A percentile compares a stretch with the other conserved stretches of the same genome.
These are phyloP conservation scores for Pogonophryne albipinna DNA, from an alignment of 2,797 vertebrate genomes.

Conservation along the genomic window DNA sequence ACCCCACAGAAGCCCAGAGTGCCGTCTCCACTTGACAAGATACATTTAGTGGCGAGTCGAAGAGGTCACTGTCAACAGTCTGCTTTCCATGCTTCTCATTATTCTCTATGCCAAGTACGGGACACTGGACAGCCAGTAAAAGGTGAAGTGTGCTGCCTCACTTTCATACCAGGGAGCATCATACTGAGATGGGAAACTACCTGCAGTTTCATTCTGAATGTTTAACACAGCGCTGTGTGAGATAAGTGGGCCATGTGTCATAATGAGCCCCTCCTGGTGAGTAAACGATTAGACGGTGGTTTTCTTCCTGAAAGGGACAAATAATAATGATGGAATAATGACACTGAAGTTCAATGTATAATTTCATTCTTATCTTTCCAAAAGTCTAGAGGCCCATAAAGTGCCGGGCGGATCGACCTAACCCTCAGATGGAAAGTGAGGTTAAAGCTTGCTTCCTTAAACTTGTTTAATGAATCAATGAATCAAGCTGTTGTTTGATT, in stretches of 20 bases:
- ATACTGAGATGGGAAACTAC: conserved; percentile 25
- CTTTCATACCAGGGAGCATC: conserved; percentile 40
- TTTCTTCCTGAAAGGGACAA: conserved; percentile 61
- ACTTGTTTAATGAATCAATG: conserved; percentile 31
- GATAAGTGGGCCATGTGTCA: conserved; percentile 73
- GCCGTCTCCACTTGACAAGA: conserved; percentile 51
- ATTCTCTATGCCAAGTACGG: conserved; percentile 71
- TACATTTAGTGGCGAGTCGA: conserved; percentile 69
- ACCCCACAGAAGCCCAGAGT: conserved; percentile 57
- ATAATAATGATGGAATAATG: conserved; percentile 65
- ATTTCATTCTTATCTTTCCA: conserved; percentile 38
- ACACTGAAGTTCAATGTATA: conserved; percentile 51
- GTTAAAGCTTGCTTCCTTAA: conserved; percentile 53
- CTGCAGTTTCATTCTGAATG: conserved; percentile 59
- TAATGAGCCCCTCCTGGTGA: conserved; percentile 66
- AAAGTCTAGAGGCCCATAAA: conserved; percentile 52
- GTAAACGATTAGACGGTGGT: conserved; percentile 47
- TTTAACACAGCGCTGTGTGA: conserved; percentile 55
- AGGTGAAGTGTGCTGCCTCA: conserved; percentile 55
- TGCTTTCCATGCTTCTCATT: conserved; percentile 77
- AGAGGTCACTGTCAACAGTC: conserved; percentile 76
- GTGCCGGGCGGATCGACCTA: conserved; percentile 29
- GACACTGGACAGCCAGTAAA: conserved; percentile 49
- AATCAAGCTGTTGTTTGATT: conserved; percentile 56
- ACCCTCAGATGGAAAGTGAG: conserved; percentile 50